Evolutionary conservation across 2,888 invertebrate species (phyloP).

Genomic region (Hymenopus coronatus): DNA sequence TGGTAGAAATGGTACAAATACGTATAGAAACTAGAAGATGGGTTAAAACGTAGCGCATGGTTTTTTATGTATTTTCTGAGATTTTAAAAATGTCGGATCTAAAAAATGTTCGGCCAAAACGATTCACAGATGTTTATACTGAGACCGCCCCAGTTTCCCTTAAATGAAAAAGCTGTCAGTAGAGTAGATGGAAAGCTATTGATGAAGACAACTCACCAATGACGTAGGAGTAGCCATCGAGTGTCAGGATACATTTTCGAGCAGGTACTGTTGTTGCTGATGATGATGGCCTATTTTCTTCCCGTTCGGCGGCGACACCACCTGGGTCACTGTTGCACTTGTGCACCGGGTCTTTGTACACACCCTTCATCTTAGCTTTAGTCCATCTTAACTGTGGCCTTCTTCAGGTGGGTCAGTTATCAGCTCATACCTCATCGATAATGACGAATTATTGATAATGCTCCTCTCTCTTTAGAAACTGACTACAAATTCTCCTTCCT

Average conservation of each 20-base stretch:
- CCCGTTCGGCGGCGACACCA: conserved; percentile 45
- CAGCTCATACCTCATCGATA: neutral
- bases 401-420: neutral
- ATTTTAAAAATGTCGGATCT: no score
- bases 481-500: neutral
- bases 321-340: conserved; percentile 68
- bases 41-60: no score
- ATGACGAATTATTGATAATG: neutral
- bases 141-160: no score
- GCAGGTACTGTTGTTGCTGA: conserved; percentile 57
- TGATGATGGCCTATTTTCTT: conserved; percentile 48
- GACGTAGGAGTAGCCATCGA: conserved; percentile 84
- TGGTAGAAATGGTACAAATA: no score
- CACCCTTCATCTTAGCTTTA: neutral
- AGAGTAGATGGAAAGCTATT: no score
- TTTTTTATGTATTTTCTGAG: no score
- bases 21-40: no score
- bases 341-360: conserved; percentile 60
- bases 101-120: no score
- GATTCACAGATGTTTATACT: no score
- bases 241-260: conserved; percentile 76
- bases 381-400: neutral
- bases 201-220: conserved; percentile 64
- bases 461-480: neutral
- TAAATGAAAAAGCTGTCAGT: no score